Evolutionary conservation across 2,888 invertebrate species (phyloP), one percentile per base, ranked within the genome.

Genomic region (Caradrina clavipalpis): DNA sequence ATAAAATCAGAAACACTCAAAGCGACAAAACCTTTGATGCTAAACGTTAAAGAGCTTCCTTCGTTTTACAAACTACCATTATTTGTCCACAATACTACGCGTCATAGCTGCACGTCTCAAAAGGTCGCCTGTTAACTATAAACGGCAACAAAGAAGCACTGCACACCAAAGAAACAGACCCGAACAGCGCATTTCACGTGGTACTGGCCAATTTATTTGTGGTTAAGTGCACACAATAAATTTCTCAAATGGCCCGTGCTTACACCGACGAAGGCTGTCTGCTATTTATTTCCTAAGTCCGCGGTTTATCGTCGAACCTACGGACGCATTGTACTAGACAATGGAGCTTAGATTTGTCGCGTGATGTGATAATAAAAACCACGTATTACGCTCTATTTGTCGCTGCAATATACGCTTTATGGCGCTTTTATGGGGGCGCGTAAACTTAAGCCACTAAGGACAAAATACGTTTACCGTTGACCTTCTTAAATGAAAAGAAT

Each of bases 191-290:
- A 86, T 88, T 90, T 92, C 92, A 91, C 92, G 91, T 91, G 91
- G 91, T 89, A 88, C 88, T 86, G 88, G 89, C 92, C 94, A 94
- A 95, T 95, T 95, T 95, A 96, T 95, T 94, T 93, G 94, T 92
- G 94, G 94, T 94, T 95, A 95, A 95, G 94, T 95, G 94, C 94
- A 93, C 93, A 92, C 95, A 90, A 95, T 95, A 96, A 94, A 95
- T 95, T 95, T 94, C 94, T 94, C 92, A 93, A 95, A 96, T 95
- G 94, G 94, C 89, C 93, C 93, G 92, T 92, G 91, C 94, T 93
- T 92, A 93, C 90, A 90, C 89, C 92, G 89, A 90, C 91, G 91
- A 92, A 90, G 91, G 91, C 91, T 92, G 94, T 92, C 90, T 89
- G 94, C 92, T 94, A 94, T 95, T 94, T 95, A 95, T 95, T 93